Base-by-base conservation (phyloP, 1,140 invertebrate genomes). In the Ruditapes philippinarum region DNA sequence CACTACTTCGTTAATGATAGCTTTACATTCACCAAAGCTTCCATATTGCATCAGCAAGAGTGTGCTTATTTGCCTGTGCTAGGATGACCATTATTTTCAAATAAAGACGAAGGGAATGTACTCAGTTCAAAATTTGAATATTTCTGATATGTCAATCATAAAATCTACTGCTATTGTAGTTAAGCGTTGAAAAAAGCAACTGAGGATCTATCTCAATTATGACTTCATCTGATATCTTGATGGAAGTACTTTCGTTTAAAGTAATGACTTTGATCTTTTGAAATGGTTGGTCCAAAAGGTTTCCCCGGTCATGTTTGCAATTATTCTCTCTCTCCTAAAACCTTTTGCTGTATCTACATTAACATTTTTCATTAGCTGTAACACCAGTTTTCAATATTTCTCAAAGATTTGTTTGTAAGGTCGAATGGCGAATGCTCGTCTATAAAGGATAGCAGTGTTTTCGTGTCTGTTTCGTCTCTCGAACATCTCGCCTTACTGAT, bases 391-490 rank as follows among this genome's bases (percentile, higher is more conserved):
- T 70, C 76, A 68, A 91, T 88, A 68, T 76, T 88, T 74, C 83
- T n/a, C n/a, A 91, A 54, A 14, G 80, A 33, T 60, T n/a, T 3
- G n/a, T n/a, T n/a, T 2, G 65, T 25, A 33, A 33, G 25, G 38
- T 70, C 65, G 76, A 93, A 92, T n/a, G 92, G 91, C 54, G 83
- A 78, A 65, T 74, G 42, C 19, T 90, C 57, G 1, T 57, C 28
- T 1, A 92, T 31, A 31, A 79, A 90, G 7, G 54, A 17, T 1
- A 91, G 12, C 22, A 92, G 19, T 12, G 36, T 89, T 4, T 68
- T 36, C 0, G 45, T 76, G 40, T 92, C 92, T 85, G 84, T 88
- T 11, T 36, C n/a, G 54, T 93, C 91, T 68, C 89, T 76, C 38
- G 60, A 68, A 31, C 68, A 54, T 68, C 91, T 73, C 2, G 89